Conservation (phyloP, 2,113 vertebrate genomes). For the Perca schrenkii region DNA sequence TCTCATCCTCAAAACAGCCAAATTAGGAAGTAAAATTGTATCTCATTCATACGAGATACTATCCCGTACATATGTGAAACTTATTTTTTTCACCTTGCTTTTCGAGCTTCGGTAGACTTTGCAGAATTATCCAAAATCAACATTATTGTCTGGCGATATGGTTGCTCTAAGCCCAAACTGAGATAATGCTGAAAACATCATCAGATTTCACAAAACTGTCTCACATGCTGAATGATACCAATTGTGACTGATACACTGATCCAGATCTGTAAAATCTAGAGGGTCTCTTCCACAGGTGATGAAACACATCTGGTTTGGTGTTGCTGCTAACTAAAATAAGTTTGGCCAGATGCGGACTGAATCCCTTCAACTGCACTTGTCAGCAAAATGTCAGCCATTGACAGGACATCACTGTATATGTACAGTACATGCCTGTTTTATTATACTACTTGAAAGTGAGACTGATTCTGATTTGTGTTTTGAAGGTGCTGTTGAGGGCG, state of each 20-base stretch:
- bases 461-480: slow-evolving; percentile 10
- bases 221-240: neutral
- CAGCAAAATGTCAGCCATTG: neutral
- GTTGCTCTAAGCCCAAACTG: neutral
- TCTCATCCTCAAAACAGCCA: too few relatives aligned
- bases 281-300: neutral
- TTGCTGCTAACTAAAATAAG: too few relatives aligned
- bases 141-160: too few relatives aligned
- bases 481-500: slow-evolving; percentile 87
- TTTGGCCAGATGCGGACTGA: neutral
- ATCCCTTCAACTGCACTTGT: neutral
- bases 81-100: too few relatives aligned
- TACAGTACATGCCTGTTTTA: neutral
- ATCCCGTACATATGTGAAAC: too few relatives aligned
- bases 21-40: too few relatives aligned
- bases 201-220: neutral
- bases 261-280: neutral
- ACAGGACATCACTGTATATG: neutral
- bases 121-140: too few relatives aligned
- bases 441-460: neutral
- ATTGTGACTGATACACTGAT: neutral
- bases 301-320: neutral
- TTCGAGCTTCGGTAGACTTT: too few relatives aligned
- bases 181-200: neutral
- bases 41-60: too few relatives aligned